Conservation (phyloP, 1,140 invertebrate species). For the Caerostris extrusa region DNA sequence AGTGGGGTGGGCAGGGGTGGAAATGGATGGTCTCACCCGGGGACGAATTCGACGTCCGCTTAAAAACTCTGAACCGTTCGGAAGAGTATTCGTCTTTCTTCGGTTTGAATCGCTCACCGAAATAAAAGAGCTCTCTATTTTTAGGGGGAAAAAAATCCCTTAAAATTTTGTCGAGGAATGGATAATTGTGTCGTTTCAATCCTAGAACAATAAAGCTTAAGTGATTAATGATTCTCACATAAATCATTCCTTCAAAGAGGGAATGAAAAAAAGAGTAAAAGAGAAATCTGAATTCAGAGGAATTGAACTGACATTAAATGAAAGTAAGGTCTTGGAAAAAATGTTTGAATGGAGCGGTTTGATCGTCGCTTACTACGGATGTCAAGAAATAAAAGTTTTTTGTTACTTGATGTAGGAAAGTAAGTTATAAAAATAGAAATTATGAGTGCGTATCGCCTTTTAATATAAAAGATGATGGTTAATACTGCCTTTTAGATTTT, state of each 20-base stretch:
- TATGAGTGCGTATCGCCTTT: too few relatives aligned
- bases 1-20: neutral
- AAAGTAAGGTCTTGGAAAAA: neutral
- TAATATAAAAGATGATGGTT: too few relatives aligned
- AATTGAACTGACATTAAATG: constrained; percentile 24
- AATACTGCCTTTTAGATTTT: too few relatives aligned
- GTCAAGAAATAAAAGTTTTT: too few relatives aligned
- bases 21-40: constrained; percentile 57
- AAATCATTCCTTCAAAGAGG: neutral
- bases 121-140: neutral
- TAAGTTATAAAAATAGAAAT: too few relatives aligned
- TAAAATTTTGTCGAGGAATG: constrained; percentile 1
- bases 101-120: constrained; percentile 34
- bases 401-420: too few relatives aligned
- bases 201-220: constrained; percentile 6
- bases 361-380: too few relatives aligned
- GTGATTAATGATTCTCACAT: constrained; percentile 14
- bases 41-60: constrained; percentile 72
- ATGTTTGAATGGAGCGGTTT: neutral
- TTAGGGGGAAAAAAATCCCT: neutral
- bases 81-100: constrained; percentile 64
- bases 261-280: neutral
- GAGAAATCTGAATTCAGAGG: neutral
- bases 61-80: constrained; percentile 68
- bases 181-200: constrained; percentile 21